Conservation (phyloP, 2,888 invertebrate genomes). For the Thecocarcelia acutangulata region DNA sequence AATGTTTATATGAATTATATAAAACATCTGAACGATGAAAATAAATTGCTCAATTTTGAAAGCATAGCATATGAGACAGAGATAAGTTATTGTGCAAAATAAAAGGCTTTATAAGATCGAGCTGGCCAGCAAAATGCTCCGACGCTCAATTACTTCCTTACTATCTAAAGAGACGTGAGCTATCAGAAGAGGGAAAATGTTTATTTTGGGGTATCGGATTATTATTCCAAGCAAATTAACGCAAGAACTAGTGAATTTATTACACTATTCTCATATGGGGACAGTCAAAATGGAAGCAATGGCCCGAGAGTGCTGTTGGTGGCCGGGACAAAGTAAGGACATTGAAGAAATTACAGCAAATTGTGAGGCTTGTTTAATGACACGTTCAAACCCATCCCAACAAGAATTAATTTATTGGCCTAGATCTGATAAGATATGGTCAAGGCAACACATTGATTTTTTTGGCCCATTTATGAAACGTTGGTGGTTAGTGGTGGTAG, state of each 20-base stretch:
- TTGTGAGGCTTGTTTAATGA: no score
- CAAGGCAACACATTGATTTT: background rate
- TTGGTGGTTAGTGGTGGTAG: background rate
- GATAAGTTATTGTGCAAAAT: background rate
- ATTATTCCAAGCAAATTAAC: background rate
- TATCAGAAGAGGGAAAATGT: background rate
- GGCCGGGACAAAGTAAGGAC: no score
- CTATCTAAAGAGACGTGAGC: background rate
- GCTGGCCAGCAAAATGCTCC: slow-evolving; percentile 40
- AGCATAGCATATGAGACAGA: background rate
- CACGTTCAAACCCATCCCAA: no score
- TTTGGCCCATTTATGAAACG: background rate
- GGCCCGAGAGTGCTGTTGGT: no score
- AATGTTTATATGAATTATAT: slow-evolving; percentile 26
- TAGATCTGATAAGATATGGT: no score
- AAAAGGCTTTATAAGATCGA: slow-evolving; percentile 29
- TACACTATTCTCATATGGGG: background rate
- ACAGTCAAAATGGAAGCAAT: no score
- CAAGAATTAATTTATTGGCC: no score
- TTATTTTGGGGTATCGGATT: slow-evolving; percentile 2
- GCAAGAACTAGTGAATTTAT: background rate
- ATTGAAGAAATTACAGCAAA: no score
- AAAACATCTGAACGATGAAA: background rate
- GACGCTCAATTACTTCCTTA: slow-evolving; percentile 23
- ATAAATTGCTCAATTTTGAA: slow-evolving; percentile 23